Evolutionary conservation across 2,888 invertebrate species (phyloP).

Genomic region (Crioceris asparagi): DNA sequence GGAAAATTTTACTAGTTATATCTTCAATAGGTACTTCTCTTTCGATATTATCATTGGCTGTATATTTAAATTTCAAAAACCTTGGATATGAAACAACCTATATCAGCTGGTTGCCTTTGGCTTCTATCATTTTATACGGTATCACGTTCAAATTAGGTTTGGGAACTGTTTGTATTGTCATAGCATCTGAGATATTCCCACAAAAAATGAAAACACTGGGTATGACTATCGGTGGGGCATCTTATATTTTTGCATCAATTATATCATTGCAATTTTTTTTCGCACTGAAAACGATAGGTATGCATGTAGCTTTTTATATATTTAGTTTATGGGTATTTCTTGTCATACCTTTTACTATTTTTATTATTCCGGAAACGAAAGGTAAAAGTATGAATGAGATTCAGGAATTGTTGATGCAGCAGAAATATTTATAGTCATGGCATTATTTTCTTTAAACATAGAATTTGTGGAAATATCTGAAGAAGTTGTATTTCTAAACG

Average conservation of each 20-base stretch:
- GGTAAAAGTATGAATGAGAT: constrained; percentile 34
- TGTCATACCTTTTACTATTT: constrained; percentile 26
- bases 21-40: constrained; percentile 31
- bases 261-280: constrained; percentile 31
- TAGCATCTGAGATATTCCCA: constrained; percentile 35
- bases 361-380: constrained; percentile 32
- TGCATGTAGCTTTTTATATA: constrained; percentile 32
- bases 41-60: constrained; percentile 27
- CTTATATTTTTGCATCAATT: constrained; percentile 30
- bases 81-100: constrained; percentile 22
- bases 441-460: too few relatives aligned
- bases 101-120: constrained; percentile 27
- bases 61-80: constrained; percentile 31
- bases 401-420: too few relatives aligned
- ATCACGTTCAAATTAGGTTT: constrained; percentile 31
- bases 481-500: too few relatives aligned
- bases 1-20: constrained; percentile 28
- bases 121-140: constrained; percentile 30
- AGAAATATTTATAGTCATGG: too few relatives aligned
- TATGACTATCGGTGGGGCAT: constrained; percentile 33
- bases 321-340: constrained; percentile 28
- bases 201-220: constrained; percentile 35
- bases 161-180: constrained; percentile 34
- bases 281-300: constrained; percentile 25
- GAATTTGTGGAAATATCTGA: too few relatives aligned